Conservation (phyloP, 2,888 invertebrate species). For the Agonopterix alstromeriana region DNA sequence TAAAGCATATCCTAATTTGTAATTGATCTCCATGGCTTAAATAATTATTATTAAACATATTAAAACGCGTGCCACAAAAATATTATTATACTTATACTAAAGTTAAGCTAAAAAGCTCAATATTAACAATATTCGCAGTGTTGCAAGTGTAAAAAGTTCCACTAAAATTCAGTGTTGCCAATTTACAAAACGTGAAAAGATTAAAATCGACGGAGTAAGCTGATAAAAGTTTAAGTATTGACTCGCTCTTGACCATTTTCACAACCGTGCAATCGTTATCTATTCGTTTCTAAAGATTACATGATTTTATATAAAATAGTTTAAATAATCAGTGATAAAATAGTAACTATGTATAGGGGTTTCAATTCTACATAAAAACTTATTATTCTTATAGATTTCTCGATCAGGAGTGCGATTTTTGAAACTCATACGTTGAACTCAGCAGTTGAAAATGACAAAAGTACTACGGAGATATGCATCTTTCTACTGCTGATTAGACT, state of each 20-base stretch:
- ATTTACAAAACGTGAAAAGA: conserved; percentile 10
- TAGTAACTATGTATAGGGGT: too few relatives aligned
- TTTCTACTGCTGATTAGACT: too few relatives aligned
- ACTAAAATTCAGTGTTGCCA: conserved; percentile 33
- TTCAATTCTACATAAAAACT: too few relatives aligned
- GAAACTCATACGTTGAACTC: too few relatives aligned
- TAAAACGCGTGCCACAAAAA: conserved; percentile 34
- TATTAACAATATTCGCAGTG: conserved; percentile 32
- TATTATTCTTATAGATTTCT: too few relatives aligned
- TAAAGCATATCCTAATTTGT: conserved; percentile 45
- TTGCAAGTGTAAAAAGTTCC: conserved; percentile 32
- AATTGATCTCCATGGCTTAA: conserved; percentile 26
- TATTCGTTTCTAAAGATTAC: conserved; percentile 1
- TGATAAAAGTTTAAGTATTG: not conserved
- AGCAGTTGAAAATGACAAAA: too few relatives aligned
- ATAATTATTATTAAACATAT: conserved; percentile 23
- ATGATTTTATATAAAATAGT: not conserved
- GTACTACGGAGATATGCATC: too few relatives aligned
- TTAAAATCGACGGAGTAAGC: conserved; percentile 36
- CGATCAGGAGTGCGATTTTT: too few relatives aligned
- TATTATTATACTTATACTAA: conserved; percentile 23
- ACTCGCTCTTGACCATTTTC: conserved; percentile 9
- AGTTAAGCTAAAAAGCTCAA: conserved; percentile 39
- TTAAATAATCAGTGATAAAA: not conserved
- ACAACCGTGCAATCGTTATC: conserved; percentile 12